A percentile compares a stretch with the other conserved stretches of the same genome.
These are phyloP conservation scores for Engystomops pustulosus DNA, from an alignment of 2,113 vertebrate species.

Conservation along the genomic window DNA sequence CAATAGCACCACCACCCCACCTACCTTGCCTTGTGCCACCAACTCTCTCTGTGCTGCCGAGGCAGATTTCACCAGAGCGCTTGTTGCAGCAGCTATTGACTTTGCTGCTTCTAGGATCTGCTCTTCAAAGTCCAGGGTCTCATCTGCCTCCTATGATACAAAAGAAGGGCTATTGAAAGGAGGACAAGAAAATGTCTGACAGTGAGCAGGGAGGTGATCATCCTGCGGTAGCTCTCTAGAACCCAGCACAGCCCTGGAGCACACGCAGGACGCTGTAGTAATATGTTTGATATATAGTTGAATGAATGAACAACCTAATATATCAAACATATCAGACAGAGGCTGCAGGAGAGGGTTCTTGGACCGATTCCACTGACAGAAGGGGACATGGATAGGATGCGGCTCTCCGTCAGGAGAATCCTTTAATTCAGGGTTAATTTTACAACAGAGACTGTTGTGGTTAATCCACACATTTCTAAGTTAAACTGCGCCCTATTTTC, in stretches of 20 bases:
- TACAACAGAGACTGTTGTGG: slow-evolving; percentile 1
- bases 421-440: slow-evolving; percentile 14
- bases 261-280: slow-evolving; percentile 99
- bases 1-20: slow-evolving; percentile 52
- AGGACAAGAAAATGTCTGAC: neutral
- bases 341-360: slow-evolving; percentile 96
- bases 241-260: slow-evolving; percentile 81
- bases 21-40: slow-evolving; percentile 97
- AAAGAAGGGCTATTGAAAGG: slow-evolving; percentile 56
- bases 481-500: neutral
- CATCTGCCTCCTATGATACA: slow-evolving; percentile 93
- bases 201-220: neutral
- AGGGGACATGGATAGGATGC: slow-evolving; percentile 38
- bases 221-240: slow-evolving; percentile 32
- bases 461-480: slow-evolving; percentile 20
- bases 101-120: slow-evolving; percentile 98
- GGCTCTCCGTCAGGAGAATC: slow-evolving; percentile 16
- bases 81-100: slow-evolving; percentile 96
- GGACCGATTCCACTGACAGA: slow-evolving; percentile 82
- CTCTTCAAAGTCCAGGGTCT: slow-evolving; percentile 97
- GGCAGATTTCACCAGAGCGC: slow-evolving; percentile 96
- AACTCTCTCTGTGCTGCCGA: slow-evolving; percentile 97
- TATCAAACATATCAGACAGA: slow-evolving; percentile 99
- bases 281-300: slow-evolving; percentile 99
- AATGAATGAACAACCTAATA: slow-evolving; percentile 99